Percentiles rank a stretch among this genome's conserved stretches.
Evolutionary conservation across 2,113 vertebrate species (phyloP).

Genomic region (Saimiri boliviensis): DNA sequence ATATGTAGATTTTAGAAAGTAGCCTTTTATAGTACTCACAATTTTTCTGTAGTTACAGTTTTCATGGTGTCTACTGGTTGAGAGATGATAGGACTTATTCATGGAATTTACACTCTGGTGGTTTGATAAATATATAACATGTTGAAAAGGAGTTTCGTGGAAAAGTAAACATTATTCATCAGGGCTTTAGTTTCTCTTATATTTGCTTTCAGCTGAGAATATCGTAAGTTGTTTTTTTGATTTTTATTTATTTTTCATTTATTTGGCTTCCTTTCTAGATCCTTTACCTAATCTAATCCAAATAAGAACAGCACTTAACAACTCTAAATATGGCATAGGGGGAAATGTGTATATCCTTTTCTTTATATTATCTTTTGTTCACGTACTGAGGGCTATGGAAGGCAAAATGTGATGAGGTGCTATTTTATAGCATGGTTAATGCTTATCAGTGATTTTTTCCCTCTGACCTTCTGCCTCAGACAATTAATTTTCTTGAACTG

Average conservation of each 20-base stretch:
- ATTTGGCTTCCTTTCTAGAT: slow-evolving; percentile 77
- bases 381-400: slow-evolving; percentile 77
- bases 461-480: slow-evolving; percentile 87
- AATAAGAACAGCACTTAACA: slow-evolving; percentile 72
- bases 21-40: slow-evolving; percentile 72
- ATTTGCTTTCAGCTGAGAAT: slow-evolving; percentile 60
- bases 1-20: slow-evolving; percentile 64
- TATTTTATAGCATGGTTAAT: slow-evolving; percentile 83
- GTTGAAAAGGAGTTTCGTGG: slow-evolving; percentile 82
- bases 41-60: slow-evolving; percentile 81
- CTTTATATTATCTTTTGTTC: slow-evolving; percentile 80
- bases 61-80: slow-evolving; percentile 80
- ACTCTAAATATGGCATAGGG: slow-evolving; percentile 61
- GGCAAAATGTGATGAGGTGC: slow-evolving; percentile 77
- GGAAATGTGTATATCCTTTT: slow-evolving; percentile 82
- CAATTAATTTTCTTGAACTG: slow-evolving; percentile 88
- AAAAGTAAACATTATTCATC: slow-evolving; percentile 83
- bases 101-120: slow-evolving; percentile 83
- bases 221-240: slow-evolving; percentile 55
- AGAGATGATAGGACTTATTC: slow-evolving; percentile 83
- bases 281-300: slow-evolving; percentile 63
- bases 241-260: slow-evolving; percentile 68
- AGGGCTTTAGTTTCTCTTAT: slow-evolving; percentile 74
- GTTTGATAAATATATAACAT: slow-evolving; percentile 87
- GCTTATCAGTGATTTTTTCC: slow-evolving; percentile 89